Evolutionary conservation across 92 coral and sea anemone species (phyloP).

Genomic region (Umimayanthus kanabou): DNA sequence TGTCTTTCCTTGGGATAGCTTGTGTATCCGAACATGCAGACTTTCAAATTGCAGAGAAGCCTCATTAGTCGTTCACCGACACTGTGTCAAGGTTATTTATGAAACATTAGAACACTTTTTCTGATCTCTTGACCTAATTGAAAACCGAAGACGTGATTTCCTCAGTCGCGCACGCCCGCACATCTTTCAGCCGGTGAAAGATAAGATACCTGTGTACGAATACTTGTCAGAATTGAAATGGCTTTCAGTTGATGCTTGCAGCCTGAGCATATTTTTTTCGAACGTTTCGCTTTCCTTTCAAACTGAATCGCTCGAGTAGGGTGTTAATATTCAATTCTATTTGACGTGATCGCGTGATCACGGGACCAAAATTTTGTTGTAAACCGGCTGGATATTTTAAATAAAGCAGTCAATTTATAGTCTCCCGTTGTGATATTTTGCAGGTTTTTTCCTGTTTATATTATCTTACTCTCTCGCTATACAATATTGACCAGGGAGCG

Average conservation of each 20-base stretch:
- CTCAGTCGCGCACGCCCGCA: neutral
- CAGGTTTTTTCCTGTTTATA: neutral
- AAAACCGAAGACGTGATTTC: constrained; percentile 28
- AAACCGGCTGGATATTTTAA: neutral
- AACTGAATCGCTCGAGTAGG: neutral
- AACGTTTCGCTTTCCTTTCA: neutral
- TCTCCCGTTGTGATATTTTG: neutral
- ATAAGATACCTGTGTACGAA: neutral
- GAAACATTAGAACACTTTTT: constrained; percentile 13
- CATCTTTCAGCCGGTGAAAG: constrained; percentile 6
- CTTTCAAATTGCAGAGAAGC: neutral
- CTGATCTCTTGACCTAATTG: constrained; percentile 23
- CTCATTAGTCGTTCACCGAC: neutral
- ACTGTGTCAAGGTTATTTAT: neutral
- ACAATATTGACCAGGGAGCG: neutral
- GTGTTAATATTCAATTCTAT: neutral
- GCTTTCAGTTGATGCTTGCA: neutral
- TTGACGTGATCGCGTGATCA: constrained; percentile 26
- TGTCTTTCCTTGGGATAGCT: neutral
- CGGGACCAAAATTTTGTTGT: neutral
- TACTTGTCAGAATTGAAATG: neutral
- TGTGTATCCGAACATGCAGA: neutral
- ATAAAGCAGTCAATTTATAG: neutral
- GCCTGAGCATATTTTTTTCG: neutral
- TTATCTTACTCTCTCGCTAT: neutral